A percentile compares a stretch with the other conserved stretches of the same genome.
Evolutionary conservation across 2,888 invertebrate genomes (phyloP).

Genomic region (Diploptera punctata): DNA sequence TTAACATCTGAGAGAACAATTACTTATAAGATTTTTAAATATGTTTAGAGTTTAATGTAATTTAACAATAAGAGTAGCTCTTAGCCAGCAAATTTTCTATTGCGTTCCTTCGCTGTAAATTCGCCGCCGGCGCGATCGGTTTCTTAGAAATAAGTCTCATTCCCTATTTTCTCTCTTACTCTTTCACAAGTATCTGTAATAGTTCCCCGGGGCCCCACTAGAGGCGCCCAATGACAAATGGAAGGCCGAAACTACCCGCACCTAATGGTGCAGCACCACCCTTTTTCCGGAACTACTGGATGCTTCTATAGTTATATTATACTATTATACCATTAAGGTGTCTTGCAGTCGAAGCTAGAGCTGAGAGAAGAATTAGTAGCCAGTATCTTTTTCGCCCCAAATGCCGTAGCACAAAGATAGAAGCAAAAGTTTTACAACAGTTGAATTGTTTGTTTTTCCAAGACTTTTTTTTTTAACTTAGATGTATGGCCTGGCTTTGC

Average conservation of each 20-base stretch:
- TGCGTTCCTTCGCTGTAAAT: neutral
- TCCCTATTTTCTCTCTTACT: neutral
- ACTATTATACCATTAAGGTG: constrained; percentile 20
- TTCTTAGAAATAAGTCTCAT: neutral
- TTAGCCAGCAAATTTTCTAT: too few relatives aligned
- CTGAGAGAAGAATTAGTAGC: constrained; percentile 3
- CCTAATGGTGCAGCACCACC: constrained; percentile 11
- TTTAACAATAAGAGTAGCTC: too few relatives aligned
- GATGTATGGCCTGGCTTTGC: too few relatives aligned
- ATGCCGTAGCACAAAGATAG: neutral
- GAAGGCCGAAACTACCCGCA: neutral
- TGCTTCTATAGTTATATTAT: constrained; percentile 15
- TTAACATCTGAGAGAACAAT: too few relatives aligned
- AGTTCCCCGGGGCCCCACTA: constrained; percentile 12
- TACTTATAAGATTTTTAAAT: too few relatives aligned
- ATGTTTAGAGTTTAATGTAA: too few relatives aligned
- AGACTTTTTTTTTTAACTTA: too few relatives aligned
- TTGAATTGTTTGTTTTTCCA: neutral
- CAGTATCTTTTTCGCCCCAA: neutral
- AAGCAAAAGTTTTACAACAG: neutral
- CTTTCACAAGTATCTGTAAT: neutral
- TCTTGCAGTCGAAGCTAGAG: constrained; percentile 9
- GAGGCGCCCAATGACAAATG: constrained; percentile 11
- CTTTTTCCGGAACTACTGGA: neutral
- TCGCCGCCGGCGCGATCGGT: constrained; percentile 10